Percentiles rank a stretch among this genome's conserved stretches.
Conservation (phyloP, 1,140 invertebrate genomes). For the Copidosoma floridanum region DNA sequence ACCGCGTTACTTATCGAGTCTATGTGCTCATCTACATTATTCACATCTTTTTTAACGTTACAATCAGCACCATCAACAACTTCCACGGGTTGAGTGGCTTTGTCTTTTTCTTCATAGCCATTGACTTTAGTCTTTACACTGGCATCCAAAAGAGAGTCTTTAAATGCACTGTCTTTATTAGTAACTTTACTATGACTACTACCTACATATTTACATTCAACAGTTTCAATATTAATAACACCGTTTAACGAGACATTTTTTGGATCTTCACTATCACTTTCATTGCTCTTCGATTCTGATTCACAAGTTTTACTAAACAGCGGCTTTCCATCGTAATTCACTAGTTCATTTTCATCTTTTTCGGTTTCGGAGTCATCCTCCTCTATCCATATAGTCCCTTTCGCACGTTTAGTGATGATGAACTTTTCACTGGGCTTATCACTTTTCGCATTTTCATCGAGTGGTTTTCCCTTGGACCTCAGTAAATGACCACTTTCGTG, state of each 20-base stretch:
- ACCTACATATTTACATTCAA: constrained; percentile 14
- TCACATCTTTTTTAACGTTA: constrained; percentile 14
- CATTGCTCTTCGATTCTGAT: constrained; percentile 21
- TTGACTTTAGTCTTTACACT: constrained; percentile 17
- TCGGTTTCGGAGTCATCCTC: constrained; percentile 41
- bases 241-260: constrained; percentile 20
- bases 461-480: constrained; percentile 51
- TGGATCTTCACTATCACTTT: neutral
- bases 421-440: constrained; percentile 48
- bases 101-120: constrained; percentile 12
- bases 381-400: constrained; percentile 54
- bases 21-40: constrained; percentile 8
- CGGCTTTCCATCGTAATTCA: constrained; percentile 26
- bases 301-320: constrained; percentile 29
- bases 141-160: constrained; percentile 8
- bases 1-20: constrained; percentile 24
- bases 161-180: constrained; percentile 3
- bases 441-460: constrained; percentile 42
- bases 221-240: neutral
- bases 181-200: constrained; percentile 6
- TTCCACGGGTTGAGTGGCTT: constrained; percentile 3
- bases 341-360: constrained; percentile 25
- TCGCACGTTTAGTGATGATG: constrained; percentile 52
- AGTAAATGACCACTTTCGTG: constrained; percentile 53
- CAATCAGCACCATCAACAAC: neutral